Conservation (phyloP, 2,888 invertebrate genomes). For the Drosophila histrio region DNA sequence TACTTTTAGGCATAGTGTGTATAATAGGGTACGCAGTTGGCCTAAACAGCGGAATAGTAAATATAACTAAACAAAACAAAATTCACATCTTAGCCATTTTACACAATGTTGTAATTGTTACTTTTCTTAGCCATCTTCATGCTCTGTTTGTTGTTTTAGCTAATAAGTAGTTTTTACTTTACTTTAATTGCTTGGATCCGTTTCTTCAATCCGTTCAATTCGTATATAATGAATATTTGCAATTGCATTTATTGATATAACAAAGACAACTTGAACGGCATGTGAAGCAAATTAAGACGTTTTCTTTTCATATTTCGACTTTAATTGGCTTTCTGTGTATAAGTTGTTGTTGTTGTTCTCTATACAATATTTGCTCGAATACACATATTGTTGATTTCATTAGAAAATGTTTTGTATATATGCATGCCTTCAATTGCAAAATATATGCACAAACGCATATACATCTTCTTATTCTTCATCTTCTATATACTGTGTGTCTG, state of each 20-base stretch:
- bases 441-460: slow-evolving; percentile 20
- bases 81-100: slow-evolving; percentile 41
- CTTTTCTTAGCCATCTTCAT: background rate
- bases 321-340: slow-evolving; percentile 33
- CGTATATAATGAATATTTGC: slow-evolving; percentile 28
- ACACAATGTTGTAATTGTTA: slow-evolving; percentile 20
- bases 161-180: slow-evolving; percentile 22
- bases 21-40: slow-evolving; percentile 57
- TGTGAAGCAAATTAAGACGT: slow-evolving; percentile 56
- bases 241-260: slow-evolving; percentile 42
- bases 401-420: slow-evolving; percentile 12
- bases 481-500: slow-evolving; percentile 14
- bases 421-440: slow-evolving; percentile 16
- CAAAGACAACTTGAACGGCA: slow-evolving; percentile 46
- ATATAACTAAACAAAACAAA: slow-evolving; percentile 49
- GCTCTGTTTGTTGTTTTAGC: background rate
- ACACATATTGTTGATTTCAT: slow-evolving; percentile 18
- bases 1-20: slow-evolving; percentile 57
- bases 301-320: slow-evolving; percentile 27
- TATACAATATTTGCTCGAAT: slow-evolving; percentile 37
- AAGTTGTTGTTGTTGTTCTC: slow-evolving; percentile 36
- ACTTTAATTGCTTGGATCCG: slow-evolving; percentile 19
- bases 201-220: slow-evolving; percentile 11
- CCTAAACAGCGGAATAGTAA: slow-evolving; percentile 54
- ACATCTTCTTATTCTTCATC: too few species aligned